phyloP scores from a whole-genome alignment of 2,888 invertebrate species.

The Athalia cordata region DNA sequence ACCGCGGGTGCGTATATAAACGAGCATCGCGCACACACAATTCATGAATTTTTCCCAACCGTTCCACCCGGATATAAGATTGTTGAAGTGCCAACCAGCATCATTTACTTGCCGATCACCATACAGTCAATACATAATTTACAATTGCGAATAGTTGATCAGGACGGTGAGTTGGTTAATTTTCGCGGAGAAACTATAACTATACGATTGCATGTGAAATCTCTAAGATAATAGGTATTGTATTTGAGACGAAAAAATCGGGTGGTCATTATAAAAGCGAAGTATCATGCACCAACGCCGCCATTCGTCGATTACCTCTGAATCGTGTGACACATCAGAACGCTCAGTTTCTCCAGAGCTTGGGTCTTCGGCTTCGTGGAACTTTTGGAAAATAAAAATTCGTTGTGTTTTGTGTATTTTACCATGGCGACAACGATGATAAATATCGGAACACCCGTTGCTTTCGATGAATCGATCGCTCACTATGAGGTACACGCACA shows the following conservation, averaged over 20 bases:
- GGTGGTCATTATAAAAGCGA: too few species aligned
- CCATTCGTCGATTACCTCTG: too few species aligned
- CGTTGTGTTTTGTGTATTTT: too few species aligned
- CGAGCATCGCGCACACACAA: slow-evolving; percentile 60
- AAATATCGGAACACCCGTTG: slow-evolving; percentile 6
- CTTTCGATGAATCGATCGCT: slow-evolving; percentile 46
- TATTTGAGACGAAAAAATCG: too few species aligned
- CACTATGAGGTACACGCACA: slow-evolving; percentile 43
- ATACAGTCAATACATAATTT: slow-evolving; percentile 51
- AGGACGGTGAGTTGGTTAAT: slow-evolving; percentile 52
- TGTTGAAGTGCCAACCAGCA: slow-evolving; percentile 46
- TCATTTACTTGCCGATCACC: slow-evolving; percentile 54
- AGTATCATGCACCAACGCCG: too few species aligned
- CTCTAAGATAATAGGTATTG: too few species aligned
- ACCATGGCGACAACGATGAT: too few species aligned
- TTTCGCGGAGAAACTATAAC: too few species aligned
- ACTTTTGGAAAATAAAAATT: background rate
- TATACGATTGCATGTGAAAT: too few species aligned
- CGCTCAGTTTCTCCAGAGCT: slow-evolving; percentile 47
- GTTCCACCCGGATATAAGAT: too few species aligned
- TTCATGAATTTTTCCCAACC: slow-evolving; percentile 42
- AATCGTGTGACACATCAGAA: slow-evolving; percentile 51
- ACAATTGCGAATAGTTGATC: slow-evolving; percentile 53
- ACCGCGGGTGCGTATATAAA: slow-evolving; percentile 60
- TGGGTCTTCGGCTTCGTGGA: slow-evolving; percentile 48